Evolutionary conservation across 2,797 vertebrate genomes (phyloP).

Genomic region (Eospalax fontanierii): DNA sequence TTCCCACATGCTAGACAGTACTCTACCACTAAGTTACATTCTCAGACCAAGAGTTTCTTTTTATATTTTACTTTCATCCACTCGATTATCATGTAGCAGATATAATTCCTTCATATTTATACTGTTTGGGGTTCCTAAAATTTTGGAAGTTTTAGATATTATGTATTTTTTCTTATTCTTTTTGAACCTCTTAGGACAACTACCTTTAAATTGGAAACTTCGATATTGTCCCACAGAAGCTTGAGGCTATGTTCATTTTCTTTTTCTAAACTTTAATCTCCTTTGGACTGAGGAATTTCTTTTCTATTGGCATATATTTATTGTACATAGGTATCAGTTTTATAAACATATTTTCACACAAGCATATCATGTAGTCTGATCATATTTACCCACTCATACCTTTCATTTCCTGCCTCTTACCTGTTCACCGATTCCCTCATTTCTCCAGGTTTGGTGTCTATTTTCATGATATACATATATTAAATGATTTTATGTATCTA

Average conservation of each 20-base stretch:
- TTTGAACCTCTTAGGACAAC: not conserved
- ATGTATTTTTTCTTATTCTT: not conserved
- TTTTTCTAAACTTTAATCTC: not conserved
- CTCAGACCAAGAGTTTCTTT: not conserved
- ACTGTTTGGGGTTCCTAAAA: not conserved
- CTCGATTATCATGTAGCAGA: not conserved
- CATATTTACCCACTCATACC: too few species aligned
- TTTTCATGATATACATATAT: too few species aligned
- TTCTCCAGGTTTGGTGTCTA: too few species aligned
- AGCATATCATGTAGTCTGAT: too few species aligned
- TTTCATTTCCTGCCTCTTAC: too few species aligned
- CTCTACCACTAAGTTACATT: not conserved
- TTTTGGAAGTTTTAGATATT: conserved; percentile 17
- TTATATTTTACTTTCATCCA: not conserved
- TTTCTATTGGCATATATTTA: not conserved
- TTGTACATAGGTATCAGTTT: not conserved
- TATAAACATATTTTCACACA: too few species aligned
- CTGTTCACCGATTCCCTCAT: too few species aligned
- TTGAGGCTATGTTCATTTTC: not conserved
- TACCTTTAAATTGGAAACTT: not conserved
- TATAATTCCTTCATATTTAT: conserved; percentile 15
- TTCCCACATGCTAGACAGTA: not conserved
- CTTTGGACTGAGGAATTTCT: not conserved
- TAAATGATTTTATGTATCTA: too few species aligned
- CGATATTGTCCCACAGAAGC: not conserved